Evolutionary conservation across 2,888 invertebrate genomes (phyloP), one percentile per base, ranked within the genome.

Genomic region (Sminthurides aquaticus): DNA sequence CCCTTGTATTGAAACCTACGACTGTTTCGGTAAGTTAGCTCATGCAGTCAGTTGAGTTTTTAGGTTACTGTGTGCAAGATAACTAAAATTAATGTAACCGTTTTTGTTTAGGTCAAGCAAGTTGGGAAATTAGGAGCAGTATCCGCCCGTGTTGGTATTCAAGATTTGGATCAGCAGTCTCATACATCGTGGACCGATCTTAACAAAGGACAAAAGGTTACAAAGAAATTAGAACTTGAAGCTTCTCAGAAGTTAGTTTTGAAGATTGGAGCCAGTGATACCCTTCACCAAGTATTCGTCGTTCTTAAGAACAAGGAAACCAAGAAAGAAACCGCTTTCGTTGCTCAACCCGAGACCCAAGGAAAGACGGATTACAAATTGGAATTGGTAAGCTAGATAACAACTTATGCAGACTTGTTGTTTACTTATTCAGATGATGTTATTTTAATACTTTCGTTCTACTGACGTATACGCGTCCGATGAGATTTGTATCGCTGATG

Each of bases 271-370:
- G 69, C 72, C 2, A 68, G 67, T 79, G 60, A 82, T 28, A 65
- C 67, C 15, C 67, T 90, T 55, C 91, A 91, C 78, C 92, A 94
- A 79, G 90, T 91, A 0, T 96, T 96, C 79, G 85, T 95, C 27
- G 84, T 90, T 58, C 83, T 96, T 55, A 84, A 84, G 49, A 85
- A 89, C 74, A 80, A 80, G 20, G 81, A 82, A 61, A 82, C 83
- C 0, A 81, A 84, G n/a, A 86, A 87, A 67, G 98, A 98, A 81
- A 89, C 94, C 58, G 87, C 95, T 75, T 97, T 93, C 78, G 90
- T 98, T 2, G 92, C 96, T 0, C 96, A 97, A 77, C 87, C 88
- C 2, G 95, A 95, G 77, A 70, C 76, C 2, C 75, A 68, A 64
- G 75, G 62, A 57, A 73, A 71, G 64, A 77, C 77, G 20, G 73